phyloP scores from a whole-genome alignment of 2,888 invertebrate species.

The Cecidostiba fungosa region DNA sequence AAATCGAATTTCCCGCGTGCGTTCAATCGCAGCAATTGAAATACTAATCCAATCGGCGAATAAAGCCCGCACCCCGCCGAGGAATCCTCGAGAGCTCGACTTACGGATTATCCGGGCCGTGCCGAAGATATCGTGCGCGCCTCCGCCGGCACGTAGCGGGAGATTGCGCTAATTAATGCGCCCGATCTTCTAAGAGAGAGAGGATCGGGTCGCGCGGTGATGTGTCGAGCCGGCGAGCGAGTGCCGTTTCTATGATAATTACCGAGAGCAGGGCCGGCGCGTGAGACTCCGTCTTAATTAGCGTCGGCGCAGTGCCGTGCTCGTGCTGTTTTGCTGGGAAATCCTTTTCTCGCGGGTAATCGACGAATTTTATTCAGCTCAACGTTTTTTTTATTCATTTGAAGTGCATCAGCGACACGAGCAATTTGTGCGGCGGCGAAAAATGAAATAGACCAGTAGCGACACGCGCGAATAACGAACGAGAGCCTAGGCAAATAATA shows the following conservation, averaged over 20 bases:
- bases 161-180: conserved; percentile 78
- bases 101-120: conserved; percentile 30
- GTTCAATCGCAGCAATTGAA: conserved; percentile 58
- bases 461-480: neutral
- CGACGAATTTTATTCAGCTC: neutral
- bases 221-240: conserved; percentile 25
- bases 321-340: neutral
- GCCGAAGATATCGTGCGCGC: conserved; percentile 55
- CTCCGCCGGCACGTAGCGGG: conserved; percentile 70
- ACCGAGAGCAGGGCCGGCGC: conserved; percentile 1
- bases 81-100: conserved; percentile 31
- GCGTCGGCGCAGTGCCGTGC: neutral
- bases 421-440: conserved; percentile 29
- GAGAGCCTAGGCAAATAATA: conserved; percentile 62
- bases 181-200: conserved; percentile 5
- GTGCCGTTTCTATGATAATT: conserved; percentile 53
- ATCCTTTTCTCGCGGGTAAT: neutral
- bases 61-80: conserved; percentile 23
- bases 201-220: conserved; percentile 20
- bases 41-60: conserved; percentile 60
- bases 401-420: conserved; percentile 25
- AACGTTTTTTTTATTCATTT: neutral
- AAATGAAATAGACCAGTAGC: conserved; percentile 12
- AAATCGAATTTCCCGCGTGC: conserved; percentile 11
- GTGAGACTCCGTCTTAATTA: conserved; percentile 52